These are phyloP conservation scores for Notechis scutatus DNA, from an alignment of 2,113 vertebrate species.

Conservation along the genomic window DNA sequence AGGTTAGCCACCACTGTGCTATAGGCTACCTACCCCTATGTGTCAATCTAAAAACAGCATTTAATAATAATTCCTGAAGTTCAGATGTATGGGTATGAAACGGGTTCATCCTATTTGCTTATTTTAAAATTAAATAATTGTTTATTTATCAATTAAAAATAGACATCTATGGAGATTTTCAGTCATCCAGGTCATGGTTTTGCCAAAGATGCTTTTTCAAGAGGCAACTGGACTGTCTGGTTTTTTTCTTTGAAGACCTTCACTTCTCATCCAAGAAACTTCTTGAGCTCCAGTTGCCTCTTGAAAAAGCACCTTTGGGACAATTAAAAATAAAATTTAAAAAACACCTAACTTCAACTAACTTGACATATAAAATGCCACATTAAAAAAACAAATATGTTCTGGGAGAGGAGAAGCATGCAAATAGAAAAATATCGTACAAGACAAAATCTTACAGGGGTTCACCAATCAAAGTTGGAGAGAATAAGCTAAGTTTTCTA, in stretches of 20 bases:
- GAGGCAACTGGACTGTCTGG: too few species aligned
- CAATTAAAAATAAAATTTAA: background rate
- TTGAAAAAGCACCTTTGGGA: too few species aligned
- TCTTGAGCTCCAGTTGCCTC: too few species aligned
- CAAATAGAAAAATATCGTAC: background rate
- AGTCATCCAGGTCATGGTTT: too few species aligned
- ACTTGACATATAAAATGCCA: background rate
- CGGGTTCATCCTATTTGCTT: background rate
- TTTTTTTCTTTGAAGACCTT: too few species aligned
- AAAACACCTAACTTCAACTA: background rate
- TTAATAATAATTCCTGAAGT: background rate
- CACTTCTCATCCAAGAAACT: too few species aligned
- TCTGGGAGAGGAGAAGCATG: background rate
- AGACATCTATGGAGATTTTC: too few species aligned
- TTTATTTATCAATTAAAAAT: background rate
- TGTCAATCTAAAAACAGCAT: background rate
- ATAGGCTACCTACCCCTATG: background rate
- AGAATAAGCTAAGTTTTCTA: background rate
- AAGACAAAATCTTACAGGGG: background rate
- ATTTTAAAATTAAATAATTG: background rate
- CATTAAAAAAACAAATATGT: background rate
- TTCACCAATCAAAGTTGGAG: background rate
- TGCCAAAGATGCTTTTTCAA: too few species aligned
- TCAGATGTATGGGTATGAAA: background rate
- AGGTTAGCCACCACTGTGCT: too few species aligned